These are phyloP conservation scores for Itoplectis maculator DNA, from an alignment of 2,888 invertebrate species.

Conservation along the genomic window DNA sequence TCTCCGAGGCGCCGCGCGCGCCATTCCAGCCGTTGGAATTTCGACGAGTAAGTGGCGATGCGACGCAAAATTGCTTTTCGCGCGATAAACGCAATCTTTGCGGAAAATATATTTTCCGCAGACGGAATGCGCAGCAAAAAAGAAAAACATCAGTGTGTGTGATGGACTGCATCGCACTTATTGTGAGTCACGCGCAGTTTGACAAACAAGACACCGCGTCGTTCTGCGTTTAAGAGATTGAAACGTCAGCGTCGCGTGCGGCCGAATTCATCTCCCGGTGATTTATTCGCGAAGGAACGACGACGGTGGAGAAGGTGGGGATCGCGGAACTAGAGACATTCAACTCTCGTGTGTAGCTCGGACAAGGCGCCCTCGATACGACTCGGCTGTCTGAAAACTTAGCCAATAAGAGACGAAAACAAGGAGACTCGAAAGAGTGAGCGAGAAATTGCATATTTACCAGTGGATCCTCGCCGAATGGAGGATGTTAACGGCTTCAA, in stretches of 20 bases:
- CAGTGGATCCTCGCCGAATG: slow-evolving; percentile 43
- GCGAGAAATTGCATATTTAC: slow-evolving; percentile 57
- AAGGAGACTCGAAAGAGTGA: slow-evolving; percentile 71
- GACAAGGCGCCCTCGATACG: slow-evolving; percentile 77
- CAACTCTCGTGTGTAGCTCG: slow-evolving; percentile 69
- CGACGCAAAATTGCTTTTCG: neutral
- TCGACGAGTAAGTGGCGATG: neutral
- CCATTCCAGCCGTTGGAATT: slow-evolving; percentile 8
- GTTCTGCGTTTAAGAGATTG: slow-evolving; percentile 26
- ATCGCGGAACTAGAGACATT: slow-evolving; percentile 43
- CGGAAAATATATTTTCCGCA: neutral
- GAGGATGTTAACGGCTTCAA: slow-evolving; percentile 77
- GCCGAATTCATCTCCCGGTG: slow-evolving; percentile 40
- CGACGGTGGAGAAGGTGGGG: slow-evolving; percentile 39
- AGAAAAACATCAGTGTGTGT: neutral
- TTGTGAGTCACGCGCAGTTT: neutral
- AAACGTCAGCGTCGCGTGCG: slow-evolving; percentile 32
- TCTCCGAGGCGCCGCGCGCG: neutral
- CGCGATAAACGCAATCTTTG: neutral
- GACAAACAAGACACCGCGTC: neutral
- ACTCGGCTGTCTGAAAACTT: slow-evolving; percentile 78
- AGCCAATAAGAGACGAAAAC: slow-evolving; percentile 79
- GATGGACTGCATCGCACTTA: slow-evolving; percentile 4
- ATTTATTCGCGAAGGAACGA: slow-evolving; percentile 51
- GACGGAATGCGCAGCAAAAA: neutral